Base-by-base conservation (phyloP, 2,113 vertebrate genomes). In the Hiodon alosoides region DNA sequence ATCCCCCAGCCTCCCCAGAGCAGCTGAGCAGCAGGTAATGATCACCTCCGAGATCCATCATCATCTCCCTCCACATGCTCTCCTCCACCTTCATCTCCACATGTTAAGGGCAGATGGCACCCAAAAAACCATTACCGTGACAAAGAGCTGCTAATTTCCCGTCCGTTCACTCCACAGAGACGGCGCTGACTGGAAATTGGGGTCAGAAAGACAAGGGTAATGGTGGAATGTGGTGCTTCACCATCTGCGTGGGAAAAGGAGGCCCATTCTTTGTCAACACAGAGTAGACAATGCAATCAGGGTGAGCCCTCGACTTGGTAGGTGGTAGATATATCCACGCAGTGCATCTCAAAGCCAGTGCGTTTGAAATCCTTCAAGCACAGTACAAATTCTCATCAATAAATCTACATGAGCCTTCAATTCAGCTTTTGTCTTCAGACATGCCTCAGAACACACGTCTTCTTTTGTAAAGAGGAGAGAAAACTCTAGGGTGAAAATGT, bases 61-160 rank as follows among this genome's bases (percentile, higher is more conserved):
- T 71, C 70, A 71, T 71, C 70, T 48, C 70, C 13, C 70, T 71
- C 57, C 70, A 71, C 70, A 54, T 71, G 70, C 70, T 16, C 46
- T 11, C 70, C 57, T 59, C 55, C 17, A 55, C 13, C 55, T 71
- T 47, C 70, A 59, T 71, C 70, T 71, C 70, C 46, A 47, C 13
- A 46, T 59, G 70, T 31, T n/a, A 60, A 71, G 46, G 55, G 70
- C 70, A 71, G 70, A 60, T 71, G 70, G 70, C 46, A 59, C 70
- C 70, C 70, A 71, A 9, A 59, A 67, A 71, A 71, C 50, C 70
- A 71, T 71, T 71, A 60, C 57, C 70, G 60, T 71, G 70, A 60
- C 58, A 60, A 71, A 58, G 70, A 71, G 70, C 3, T n/a, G 17
- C 31, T 59, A 71, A 60, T 71, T 71, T 57, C 58, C 55, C 57